Evolutionary conservation across 2,888 invertebrate species (phyloP).

Genomic region (Monochamus alternatus): DNA sequence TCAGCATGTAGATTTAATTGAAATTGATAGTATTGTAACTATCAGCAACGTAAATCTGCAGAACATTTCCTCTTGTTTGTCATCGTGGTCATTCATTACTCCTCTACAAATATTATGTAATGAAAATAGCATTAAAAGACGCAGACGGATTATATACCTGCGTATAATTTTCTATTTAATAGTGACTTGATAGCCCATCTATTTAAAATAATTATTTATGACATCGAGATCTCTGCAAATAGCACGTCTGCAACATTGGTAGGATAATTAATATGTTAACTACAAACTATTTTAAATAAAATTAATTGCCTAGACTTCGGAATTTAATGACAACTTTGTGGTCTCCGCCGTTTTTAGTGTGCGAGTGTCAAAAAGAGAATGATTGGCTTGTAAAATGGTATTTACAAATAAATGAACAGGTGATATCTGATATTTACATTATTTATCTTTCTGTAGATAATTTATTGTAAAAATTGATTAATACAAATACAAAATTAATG

Average conservation of each 20-base stretch:
- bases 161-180: slow-evolving; percentile 5
- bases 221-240: slow-evolving; percentile 12
- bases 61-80: neutral
- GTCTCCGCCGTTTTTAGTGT: neutral
- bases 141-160: neutral
- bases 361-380: too few species aligned
- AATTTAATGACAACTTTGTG: slow-evolving; percentile 1
- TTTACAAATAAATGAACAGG: too few species aligned
- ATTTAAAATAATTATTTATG: slow-evolving; percentile 13
- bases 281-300: slow-evolving; percentile 7
- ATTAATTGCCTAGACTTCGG: neutral
- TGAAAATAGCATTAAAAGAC: neutral
- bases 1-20: neutral
- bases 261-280: slow-evolving; percentile 2
- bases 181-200: slow-evolving; percentile 7
- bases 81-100: neutral
- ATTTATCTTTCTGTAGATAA: too few species aligned
- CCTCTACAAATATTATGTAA: slow-evolving; percentile 3
- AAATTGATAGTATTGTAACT: neutral
- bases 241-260: neutral
- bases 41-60: neutral
- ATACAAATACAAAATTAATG: too few species aligned
- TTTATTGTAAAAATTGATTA: too few species aligned
- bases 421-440: too few species aligned
- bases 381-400: too few species aligned